Base-by-base conservation (phyloP, 2,797 vertebrate species). In the Coracias cyanogaster region DNA sequence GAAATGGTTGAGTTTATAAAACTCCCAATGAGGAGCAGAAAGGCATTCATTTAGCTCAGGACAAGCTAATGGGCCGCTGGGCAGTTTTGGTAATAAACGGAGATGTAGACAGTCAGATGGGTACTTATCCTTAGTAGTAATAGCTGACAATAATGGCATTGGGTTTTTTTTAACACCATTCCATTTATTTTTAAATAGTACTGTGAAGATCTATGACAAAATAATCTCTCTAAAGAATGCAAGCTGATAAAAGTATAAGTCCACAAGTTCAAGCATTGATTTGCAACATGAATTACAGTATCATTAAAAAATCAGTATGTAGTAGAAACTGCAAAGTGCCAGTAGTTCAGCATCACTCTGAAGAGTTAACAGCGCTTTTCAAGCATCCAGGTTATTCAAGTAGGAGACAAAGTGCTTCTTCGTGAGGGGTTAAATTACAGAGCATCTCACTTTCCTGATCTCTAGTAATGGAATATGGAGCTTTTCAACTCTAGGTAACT, bases 131-230 rank as follows among this genome's bases (percentile, higher is more conserved):
- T 74, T 33, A 28, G 43, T 14, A 26, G 37, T 35, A 67, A 79
- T 6, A 79, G 25, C 43, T 76, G 24, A 74, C 37, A 61, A 37
- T 61, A 86, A 70, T n/a, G 25, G 9, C 26, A 7, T 46, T 16
- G 13, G 9, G 1, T 0, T 1, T 24, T 72, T 46, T 78, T 82
- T 28, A 90, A 57, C 43, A 71, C 10, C 0, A 9, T 67, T 79
- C 15, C 5, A 15, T 33, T 76, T 66, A 49, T 41, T 62, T 78
- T 82, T 82, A 61, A 22, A 37, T 15, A 52, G 5, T 31, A 51
- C 37, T 5, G 3, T 57, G 48, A 71, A 93, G n/a, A 82, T 57
- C 13, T 39, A 31, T 43, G 37, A 79, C 26, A 80, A 83, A 80
- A 89, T 48, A 82, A 66, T 74, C 9, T 57, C 41, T 39, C 29